Percentiles rank a stretch among this genome's conserved stretches.
phyloP scores from a whole-genome alignment of 2,797 vertebrate species.

The Rhinoraja longicauda region DNA sequence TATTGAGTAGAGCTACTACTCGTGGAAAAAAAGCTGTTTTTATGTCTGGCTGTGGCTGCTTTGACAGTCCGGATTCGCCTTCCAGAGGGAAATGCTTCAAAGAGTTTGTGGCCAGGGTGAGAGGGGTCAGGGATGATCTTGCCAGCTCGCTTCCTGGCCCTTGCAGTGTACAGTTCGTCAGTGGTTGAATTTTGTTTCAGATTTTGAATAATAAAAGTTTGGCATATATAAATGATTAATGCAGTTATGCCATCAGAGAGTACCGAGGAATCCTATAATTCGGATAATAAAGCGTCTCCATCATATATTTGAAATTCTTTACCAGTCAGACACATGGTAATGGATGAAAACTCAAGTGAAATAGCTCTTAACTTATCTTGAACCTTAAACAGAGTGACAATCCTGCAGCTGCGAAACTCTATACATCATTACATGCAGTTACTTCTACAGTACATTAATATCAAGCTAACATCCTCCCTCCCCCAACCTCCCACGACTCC shows the following conservation, averaged over 20 bases:
- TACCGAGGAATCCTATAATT: conserved; percentile 31
- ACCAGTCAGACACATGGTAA: conserved; percentile 20
- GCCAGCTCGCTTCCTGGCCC: too few species aligned
- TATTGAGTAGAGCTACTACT: too few species aligned
- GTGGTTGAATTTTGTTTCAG: too few species aligned
- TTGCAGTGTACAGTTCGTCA: too few species aligned
- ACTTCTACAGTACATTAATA: conserved; percentile 45
- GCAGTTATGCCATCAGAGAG: conserved; percentile 8
- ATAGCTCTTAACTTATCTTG: conserved; percentile 44
- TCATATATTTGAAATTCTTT: conserved; percentile 32
- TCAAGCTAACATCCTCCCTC: background rate
- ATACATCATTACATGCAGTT: conserved; percentile 41
- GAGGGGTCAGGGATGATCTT: too few species aligned
- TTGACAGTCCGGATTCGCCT: too few species aligned
- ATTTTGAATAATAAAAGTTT: conserved; percentile 4
- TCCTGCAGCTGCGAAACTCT: conserved; percentile 41
- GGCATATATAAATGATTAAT: conserved; percentile 26
- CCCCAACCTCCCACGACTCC: conserved; percentile 24
- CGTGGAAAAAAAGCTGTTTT: too few species aligned
- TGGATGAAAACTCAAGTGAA: conserved; percentile 41
- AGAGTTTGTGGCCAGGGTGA: too few species aligned
- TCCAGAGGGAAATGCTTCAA: too few species aligned
- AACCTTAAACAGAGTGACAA: conserved; percentile 44
- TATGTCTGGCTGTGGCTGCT: too few species aligned
- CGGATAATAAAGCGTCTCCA: conserved; percentile 19